Conservation (phyloP, 2,797 vertebrate species). For the Chrysolophus pictus region DNA sequence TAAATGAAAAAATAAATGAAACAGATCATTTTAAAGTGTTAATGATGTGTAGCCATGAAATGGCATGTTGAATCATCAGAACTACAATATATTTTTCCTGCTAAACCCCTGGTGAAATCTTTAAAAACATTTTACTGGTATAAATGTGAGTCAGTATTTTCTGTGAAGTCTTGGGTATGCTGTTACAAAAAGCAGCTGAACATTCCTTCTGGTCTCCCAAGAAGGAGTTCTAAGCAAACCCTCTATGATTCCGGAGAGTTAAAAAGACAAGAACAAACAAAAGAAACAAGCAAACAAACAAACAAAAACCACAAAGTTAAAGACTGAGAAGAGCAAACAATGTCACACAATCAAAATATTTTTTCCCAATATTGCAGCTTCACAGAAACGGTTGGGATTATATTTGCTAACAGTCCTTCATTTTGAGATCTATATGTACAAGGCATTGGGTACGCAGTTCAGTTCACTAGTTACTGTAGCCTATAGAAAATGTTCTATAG, state of each 20-base stretch:
- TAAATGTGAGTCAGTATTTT: conserved; percentile 41
- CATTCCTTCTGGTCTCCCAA: background rate
- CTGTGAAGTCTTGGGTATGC: conserved; percentile 5
- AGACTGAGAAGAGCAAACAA: background rate
- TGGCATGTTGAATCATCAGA: conserved; percentile 38
- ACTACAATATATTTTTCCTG: conserved; percentile 37
- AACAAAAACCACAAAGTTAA: no score
- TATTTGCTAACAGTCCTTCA: background rate
- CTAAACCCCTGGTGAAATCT: conserved; percentile 37
- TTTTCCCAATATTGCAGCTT: background rate
- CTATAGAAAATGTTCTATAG: background rate
- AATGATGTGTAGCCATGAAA: conserved; percentile 59
- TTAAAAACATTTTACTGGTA: conserved; percentile 31
- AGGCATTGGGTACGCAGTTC: background rate
- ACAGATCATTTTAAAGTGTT: conserved; percentile 53
- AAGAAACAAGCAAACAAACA: no score
- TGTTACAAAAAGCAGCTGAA: conserved; percentile 4
- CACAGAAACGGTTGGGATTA: background rate
- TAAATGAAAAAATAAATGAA: conserved; percentile 48
- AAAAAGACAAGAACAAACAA: no score
- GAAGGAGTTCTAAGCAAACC: background rate
- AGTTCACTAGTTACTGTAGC: background rate
- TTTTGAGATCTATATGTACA: background rate
- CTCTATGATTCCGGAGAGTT: background rate
- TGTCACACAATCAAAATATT: background rate